Conservation (phyloP, 2,888 invertebrate genomes). For the Latheticus oryzae region DNA sequence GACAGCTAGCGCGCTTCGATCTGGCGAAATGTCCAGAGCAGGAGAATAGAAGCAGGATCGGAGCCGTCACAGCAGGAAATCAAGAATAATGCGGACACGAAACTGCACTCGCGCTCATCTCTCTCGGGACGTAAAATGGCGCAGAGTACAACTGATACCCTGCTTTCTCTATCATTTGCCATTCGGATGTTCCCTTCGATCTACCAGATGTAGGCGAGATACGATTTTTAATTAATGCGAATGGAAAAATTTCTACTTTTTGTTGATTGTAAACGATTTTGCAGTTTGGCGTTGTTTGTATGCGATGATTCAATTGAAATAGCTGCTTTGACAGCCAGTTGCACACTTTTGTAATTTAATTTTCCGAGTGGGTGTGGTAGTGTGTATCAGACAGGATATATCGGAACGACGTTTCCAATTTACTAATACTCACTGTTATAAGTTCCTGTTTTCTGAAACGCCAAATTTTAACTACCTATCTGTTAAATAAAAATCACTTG, state of each 20-base stretch:
- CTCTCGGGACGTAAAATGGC: constrained; percentile 64
- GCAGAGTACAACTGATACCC: constrained; percentile 50
- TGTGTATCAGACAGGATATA: constrained; percentile 53
- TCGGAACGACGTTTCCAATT: constrained; percentile 52
- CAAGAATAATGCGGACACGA: constrained; percentile 76
- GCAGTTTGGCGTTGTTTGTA: neutral
- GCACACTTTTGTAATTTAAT: constrained; percentile 52
- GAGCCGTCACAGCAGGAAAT: constrained; percentile 69
- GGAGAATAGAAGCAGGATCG: constrained; percentile 53
- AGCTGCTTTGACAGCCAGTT: constrained; percentile 40
- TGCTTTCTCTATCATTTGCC: constrained; percentile 41
- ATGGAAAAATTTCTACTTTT: too few relatives aligned
- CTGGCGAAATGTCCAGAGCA: constrained; percentile 39
- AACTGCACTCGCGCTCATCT: constrained; percentile 70
- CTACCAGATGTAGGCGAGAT: too few relatives aligned
- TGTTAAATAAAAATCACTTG: too few relatives aligned
- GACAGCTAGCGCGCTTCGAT: constrained; percentile 35
- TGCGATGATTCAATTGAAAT: constrained; percentile 16
- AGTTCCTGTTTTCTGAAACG: constrained; percentile 26
- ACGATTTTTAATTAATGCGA: too few relatives aligned
- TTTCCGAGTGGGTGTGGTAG: constrained; percentile 53
- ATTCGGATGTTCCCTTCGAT: constrained; percentile 29
- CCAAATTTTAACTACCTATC: too few relatives aligned
- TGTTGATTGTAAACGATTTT: too few relatives aligned
- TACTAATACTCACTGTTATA: constrained; percentile 31